Conservation (phyloP, 2,888 invertebrate genomes). For the Amphipyra berbera region DNA sequence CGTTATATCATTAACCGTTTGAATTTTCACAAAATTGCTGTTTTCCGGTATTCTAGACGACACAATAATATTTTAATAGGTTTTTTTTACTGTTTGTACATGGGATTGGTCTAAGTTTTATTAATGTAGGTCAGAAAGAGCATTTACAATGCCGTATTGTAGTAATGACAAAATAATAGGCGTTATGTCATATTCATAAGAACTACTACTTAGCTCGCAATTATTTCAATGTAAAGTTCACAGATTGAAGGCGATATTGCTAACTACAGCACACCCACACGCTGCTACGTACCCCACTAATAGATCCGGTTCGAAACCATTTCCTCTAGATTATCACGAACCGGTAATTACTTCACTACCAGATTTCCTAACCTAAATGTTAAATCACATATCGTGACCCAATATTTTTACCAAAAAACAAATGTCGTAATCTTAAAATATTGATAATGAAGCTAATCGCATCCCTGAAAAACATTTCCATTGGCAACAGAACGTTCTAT, state of each 20-base stretch:
- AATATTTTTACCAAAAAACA: conserved; percentile 57
- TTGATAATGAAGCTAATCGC: conserved; percentile 62
- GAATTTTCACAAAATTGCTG: background rate
- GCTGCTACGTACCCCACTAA: conserved; percentile 35
- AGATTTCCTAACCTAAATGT: conserved; percentile 54
- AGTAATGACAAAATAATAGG: conserved; percentile 11
- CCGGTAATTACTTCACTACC: conserved; percentile 50
- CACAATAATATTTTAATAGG: background rate
- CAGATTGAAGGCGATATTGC: conserved; percentile 41
- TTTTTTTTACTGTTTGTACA: background rate
- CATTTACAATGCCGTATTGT: background rate
- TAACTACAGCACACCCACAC: conserved; percentile 20
- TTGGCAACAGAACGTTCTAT: conserved; percentile 57
- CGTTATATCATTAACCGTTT: background rate
- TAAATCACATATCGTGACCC: conserved; percentile 57
- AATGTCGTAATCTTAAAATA: conserved; percentile 53
- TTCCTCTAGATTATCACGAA: conserved; percentile 63
- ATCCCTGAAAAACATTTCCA: conserved; percentile 74
- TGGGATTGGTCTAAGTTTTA: background rate
- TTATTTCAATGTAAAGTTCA: conserved; percentile 71
- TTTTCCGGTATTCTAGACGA: background rate
- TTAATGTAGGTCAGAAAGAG: conserved; percentile 6
- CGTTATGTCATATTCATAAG: conserved; percentile 41
- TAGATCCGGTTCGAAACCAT: conserved; percentile 60
- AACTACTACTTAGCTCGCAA: conserved; percentile 32